Conservation (phyloP, 2,888 invertebrate genomes). For the Sturmia bella region DNA sequence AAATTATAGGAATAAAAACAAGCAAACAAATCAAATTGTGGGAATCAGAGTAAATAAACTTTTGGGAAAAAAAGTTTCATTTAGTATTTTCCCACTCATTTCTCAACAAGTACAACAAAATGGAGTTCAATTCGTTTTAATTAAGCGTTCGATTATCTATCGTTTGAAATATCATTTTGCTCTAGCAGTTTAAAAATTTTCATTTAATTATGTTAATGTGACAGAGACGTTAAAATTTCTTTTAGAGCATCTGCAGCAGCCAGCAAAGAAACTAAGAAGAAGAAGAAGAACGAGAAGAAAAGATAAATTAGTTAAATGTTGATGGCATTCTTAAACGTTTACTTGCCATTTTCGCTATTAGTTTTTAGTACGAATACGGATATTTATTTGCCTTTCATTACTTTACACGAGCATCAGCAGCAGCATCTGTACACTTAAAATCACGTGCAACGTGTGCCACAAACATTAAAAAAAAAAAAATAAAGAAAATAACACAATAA, state of each 20-base stretch:
- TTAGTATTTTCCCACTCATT: too few relatives aligned
- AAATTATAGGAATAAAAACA: too few relatives aligned
- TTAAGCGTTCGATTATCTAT: constrained; percentile 14
- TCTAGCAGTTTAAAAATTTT: constrained; percentile 27
- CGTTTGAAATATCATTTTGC: constrained; percentile 33
- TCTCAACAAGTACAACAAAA: not conserved
- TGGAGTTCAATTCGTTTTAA: not conserved
- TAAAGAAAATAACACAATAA: constrained; percentile 1
- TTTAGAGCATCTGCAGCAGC: constrained; percentile 40
- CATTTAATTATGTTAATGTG: constrained; percentile 68
- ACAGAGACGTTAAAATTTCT: constrained; percentile 65
- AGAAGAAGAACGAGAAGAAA: constrained; percentile 2
- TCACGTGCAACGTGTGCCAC: constrained; percentile 71
- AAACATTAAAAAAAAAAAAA: constrained; percentile 50
- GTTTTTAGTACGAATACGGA: constrained; percentile 1
- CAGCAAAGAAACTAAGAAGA: constrained; percentile 3
- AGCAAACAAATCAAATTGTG: too few relatives aligned
- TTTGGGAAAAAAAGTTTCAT: too few relatives aligned
- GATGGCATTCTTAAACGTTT: constrained; percentile 58
- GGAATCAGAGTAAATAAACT: too few relatives aligned
- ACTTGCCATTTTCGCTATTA: constrained; percentile 8
- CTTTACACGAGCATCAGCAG: not conserved
- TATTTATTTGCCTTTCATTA: constrained; percentile 32
- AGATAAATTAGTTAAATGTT: constrained; percentile 62
- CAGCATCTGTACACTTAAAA: constrained; percentile 58